These are phyloP conservation scores for Rissa tridactyla DNA, from an alignment of 2,113 vertebrate species.

Conservation along the genomic window DNA sequence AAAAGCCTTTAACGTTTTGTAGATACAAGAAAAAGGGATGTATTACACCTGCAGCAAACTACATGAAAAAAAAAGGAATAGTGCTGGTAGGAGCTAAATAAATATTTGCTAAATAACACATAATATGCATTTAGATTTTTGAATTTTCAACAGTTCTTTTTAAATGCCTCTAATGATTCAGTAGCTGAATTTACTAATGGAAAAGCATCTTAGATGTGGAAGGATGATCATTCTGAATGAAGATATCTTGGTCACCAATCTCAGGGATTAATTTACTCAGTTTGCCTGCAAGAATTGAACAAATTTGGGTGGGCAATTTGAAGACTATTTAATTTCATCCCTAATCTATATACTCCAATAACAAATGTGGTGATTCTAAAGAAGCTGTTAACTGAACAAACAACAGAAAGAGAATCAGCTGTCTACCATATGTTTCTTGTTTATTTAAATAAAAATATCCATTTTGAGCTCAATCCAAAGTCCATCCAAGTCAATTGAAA, in stretches of 20 bases:
- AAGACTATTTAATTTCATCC: neutral
- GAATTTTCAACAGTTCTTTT: neutral
- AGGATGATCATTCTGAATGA: neutral
- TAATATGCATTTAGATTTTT: neutral
- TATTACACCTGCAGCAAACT: neutral
- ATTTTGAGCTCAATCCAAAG: neutral
- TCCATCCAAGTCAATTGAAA: neutral
- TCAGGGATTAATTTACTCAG: neutral
- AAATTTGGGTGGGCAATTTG: neutral
- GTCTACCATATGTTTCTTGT: neutral
- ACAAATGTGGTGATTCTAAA: neutral
- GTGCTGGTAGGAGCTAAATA: neutral
- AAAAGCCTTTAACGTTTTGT: neutral
- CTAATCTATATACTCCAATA: neutral
- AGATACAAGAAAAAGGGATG: neutral
- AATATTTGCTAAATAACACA: conserved; percentile 16
- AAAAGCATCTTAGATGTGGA: neutral
- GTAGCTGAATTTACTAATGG: neutral
- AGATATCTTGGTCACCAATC: neutral
- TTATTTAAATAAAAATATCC: conserved; percentile 34
- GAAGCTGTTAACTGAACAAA: conserved; percentile 40
- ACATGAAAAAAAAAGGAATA: neutral
- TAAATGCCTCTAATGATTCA: neutral
- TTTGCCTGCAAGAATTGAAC: neutral
- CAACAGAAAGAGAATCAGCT: conserved; percentile 19